These are phyloP conservation scores for Eonycteris spelaea DNA, from an alignment of 2,113 vertebrate genomes.

Conservation along the genomic window DNA sequence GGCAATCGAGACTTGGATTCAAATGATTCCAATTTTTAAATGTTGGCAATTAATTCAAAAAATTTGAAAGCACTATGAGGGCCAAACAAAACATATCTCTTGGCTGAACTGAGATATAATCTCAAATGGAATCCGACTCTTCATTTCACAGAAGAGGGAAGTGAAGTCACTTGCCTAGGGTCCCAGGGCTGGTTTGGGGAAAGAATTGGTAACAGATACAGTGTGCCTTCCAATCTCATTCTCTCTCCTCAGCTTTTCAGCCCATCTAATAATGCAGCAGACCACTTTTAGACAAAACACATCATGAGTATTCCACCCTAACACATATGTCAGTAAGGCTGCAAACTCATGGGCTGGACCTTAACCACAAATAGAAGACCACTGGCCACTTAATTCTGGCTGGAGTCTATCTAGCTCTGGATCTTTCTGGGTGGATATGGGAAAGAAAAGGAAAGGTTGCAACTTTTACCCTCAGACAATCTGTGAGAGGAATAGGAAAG, in stretches of 20 bases:
- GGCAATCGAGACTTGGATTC: constrained; percentile 19
- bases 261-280: neutral
- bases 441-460: neutral
- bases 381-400: neutral
- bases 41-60: constrained; percentile 23
- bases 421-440: neutral
- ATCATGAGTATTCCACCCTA: neutral
- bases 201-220: neutral
- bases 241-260: neutral
- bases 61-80: neutral
- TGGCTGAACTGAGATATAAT: constrained; percentile 53
- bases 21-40: constrained; percentile 49
- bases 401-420: neutral
- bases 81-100: constrained; percentile 56
- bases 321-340: neutral
- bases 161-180: neutral
- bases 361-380: neutral
- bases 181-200: neutral
- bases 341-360: neutral
- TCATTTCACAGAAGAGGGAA: neutral
- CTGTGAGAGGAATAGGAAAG: constrained; percentile 12
- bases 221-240: too few relatives aligned
- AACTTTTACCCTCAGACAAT: neutral
- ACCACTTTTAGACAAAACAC: neutral
- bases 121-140: constrained; percentile 8